phyloP scores from a whole-genome alignment of 2,113 vertebrate species.

The Todiramphus saurophagus region DNA sequence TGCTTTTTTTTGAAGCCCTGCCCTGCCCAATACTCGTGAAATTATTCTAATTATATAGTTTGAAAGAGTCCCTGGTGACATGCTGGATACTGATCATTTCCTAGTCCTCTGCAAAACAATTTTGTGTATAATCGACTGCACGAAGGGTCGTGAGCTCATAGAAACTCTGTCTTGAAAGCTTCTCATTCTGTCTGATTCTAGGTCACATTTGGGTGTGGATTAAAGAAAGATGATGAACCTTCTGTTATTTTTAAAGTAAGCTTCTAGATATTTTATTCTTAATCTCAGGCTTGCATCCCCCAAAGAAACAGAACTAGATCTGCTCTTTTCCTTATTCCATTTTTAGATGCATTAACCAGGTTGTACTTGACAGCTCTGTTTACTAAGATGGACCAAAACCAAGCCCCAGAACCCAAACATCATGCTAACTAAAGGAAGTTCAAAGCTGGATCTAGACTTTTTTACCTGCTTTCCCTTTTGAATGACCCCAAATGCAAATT shows the following conservation, averaged over 20 bases:
- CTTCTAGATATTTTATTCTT: neutral
- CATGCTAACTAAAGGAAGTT: neutral
- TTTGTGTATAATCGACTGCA: neutral
- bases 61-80: neutral
- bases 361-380: conserved; percentile 34
- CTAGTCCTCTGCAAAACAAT: conserved; percentile 49
- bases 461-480: neutral
- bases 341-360: neutral
- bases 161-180: neutral
- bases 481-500: neutral
- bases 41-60: conserved; percentile 25
- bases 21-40: conserved; percentile 2
- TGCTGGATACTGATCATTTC: conserved; percentile 22
- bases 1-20: conserved; percentile 9
- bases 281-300: neutral
- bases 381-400: neutral
- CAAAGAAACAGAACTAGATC: neutral
- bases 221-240: neutral
- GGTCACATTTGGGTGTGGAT: neutral
- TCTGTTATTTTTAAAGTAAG: neutral
- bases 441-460: neutral
- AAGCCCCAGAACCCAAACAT: conserved; percentile 19
- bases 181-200: neutral
- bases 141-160: conserved; percentile 11
- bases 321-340: neutral